These are phyloP conservation scores for Orchesella cincta DNA, from an alignment of 1,140 invertebrate species.

Conservation along the genomic window DNA sequence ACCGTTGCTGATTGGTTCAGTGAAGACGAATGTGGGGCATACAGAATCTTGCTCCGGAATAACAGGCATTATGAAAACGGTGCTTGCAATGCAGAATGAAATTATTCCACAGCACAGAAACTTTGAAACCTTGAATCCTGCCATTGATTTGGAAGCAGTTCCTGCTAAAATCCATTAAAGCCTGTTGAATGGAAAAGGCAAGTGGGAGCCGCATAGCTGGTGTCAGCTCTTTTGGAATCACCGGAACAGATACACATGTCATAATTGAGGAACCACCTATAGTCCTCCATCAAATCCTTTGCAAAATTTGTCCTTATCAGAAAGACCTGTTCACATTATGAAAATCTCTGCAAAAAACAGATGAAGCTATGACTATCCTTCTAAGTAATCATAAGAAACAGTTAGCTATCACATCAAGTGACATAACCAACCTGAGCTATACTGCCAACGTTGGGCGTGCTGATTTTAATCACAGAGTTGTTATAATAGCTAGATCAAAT, in stretches of 20 bases:
- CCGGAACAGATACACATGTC: neutral
- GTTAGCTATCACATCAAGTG: neutral
- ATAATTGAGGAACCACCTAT: constrained; percentile 48
- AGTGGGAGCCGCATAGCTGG: neutral
- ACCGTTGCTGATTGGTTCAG: constrained; percentile 61
- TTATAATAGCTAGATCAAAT: neutral
- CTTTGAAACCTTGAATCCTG: neutral
- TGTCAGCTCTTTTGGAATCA: neutral
- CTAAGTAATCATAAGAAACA: constrained; percentile 22
- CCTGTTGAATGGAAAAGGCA: neutral
- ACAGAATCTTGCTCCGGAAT: constrained; percentile 54
- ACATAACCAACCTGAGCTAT: neutral
- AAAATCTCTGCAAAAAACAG: neutral
- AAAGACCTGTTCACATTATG: neutral
- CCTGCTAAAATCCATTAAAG: neutral
- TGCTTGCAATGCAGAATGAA: neutral
- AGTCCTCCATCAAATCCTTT: constrained; percentile 46
- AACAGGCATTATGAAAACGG: constrained; percentile 14
- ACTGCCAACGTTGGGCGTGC: neutral
- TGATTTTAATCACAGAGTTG: neutral
- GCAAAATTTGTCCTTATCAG: neutral
- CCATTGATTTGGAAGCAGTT: neutral
- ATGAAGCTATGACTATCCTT: constrained; percentile 36
- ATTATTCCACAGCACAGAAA: constrained; percentile 6
- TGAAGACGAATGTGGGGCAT: constrained; percentile 67